Evolutionary conservation across 2,797 vertebrate species (phyloP).

Genomic region (Selene dorsalis): DNA sequence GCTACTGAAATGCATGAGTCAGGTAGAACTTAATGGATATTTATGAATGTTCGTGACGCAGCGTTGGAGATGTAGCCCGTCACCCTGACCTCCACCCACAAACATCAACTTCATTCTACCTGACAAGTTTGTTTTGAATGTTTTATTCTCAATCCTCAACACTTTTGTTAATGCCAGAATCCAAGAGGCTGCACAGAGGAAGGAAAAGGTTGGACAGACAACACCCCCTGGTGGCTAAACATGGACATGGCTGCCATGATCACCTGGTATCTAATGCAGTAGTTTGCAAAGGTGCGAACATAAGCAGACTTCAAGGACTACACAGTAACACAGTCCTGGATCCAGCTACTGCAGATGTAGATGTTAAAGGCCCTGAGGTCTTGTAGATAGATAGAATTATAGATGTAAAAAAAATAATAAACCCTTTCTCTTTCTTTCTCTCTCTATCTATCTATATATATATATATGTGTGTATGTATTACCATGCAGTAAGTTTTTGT

Average conservation of each 20-base stretch:
- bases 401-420: too few species aligned
- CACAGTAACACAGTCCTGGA: not conserved
- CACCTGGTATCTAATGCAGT: too few species aligned
- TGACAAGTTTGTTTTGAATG: constrained; percentile 5
- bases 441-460: too few species aligned
- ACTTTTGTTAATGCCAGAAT: not conserved
- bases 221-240: constrained; percentile 54
- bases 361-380: not conserved
- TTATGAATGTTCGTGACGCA: constrained; percentile 23
- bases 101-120: not conserved
- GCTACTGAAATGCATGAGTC: constrained; percentile 30
- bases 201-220: constrained; percentile 7
- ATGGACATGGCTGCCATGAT: not conserved
- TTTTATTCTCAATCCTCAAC: constrained; percentile 17
- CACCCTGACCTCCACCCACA: not conserved
- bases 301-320: not conserved
- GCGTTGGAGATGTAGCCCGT: not conserved
- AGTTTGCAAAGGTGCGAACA: not conserved
- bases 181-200: constrained; percentile 1
- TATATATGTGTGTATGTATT: too few species aligned
- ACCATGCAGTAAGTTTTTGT: too few species aligned
- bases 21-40: constrained; percentile 15
- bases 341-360: not conserved
- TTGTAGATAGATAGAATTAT: not conserved
- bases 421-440: too few species aligned